Conservation (phyloP, 2,888 invertebrate species). For the Coelopa pilipes region DNA sequence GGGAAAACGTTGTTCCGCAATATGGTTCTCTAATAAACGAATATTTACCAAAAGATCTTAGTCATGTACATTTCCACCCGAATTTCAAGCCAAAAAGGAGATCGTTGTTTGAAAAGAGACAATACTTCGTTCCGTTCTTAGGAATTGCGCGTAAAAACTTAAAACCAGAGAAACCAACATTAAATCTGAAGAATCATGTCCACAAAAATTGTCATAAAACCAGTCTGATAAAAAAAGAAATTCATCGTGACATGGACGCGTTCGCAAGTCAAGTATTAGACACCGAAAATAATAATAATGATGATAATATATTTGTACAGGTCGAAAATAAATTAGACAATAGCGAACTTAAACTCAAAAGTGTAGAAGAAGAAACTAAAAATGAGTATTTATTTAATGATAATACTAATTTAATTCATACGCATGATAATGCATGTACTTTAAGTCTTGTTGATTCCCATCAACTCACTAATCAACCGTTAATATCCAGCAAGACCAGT, state of each 20-base stretch:
- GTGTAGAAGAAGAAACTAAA: neutral
- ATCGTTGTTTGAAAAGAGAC: constrained; percentile 40
- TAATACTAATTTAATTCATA: neutral
- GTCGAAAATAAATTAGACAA: neutral
- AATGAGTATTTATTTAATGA: neutral
- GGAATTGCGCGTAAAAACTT: constrained; percentile 50
- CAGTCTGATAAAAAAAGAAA: neutral
- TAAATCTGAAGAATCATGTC: neutral
- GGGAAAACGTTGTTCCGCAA: constrained; percentile 61
- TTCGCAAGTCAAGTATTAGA: constrained; percentile 2
- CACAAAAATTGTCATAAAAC: neutral
- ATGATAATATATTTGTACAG: constrained; percentile 1
- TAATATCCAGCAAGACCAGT: constrained; percentile 1
- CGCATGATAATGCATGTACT: neutral
- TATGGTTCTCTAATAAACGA: constrained; percentile 60
- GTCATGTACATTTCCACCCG: constrained; percentile 50
- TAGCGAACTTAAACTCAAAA: neutral
- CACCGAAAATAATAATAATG: constrained; percentile 21
- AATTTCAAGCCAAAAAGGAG: constrained; percentile 43
- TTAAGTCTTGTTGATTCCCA: neutral
- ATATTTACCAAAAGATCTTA: constrained; percentile 61
- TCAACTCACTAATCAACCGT: neutral
- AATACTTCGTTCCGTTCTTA: constrained; percentile 53
- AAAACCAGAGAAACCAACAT: neutral
- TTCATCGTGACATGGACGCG: neutral